These are phyloP conservation scores for Malthinus flaveolus DNA, from an alignment of 2,888 invertebrate species.

Conservation along the genomic window DNA sequence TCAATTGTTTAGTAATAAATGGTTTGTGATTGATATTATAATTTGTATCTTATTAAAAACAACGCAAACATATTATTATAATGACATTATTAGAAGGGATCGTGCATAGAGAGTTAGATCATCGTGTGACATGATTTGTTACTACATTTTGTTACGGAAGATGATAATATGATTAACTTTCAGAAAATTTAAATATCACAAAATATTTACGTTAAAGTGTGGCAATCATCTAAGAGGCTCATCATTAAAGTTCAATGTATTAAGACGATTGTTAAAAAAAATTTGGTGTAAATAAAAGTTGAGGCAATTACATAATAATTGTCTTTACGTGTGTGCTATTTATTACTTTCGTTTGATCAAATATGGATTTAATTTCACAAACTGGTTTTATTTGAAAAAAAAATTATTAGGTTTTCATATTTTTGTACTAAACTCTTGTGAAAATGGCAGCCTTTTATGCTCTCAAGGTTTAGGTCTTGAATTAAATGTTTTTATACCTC, in stretches of 20 bases:
- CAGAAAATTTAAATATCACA: neutral
- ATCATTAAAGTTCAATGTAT: no score
- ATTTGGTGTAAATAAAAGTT: no score
- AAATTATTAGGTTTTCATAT: neutral
- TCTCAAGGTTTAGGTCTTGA: conserved; percentile 13
- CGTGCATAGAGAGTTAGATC: conserved; percentile 6
- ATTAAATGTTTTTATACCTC: conserved; percentile 17
- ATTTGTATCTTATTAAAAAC: conserved; percentile 5
- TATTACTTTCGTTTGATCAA: no score
- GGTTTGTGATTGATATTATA: neutral
- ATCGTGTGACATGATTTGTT: conserved; percentile 7
- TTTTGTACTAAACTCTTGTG: no score
- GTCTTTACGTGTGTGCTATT: no score
- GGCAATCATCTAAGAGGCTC: no score
- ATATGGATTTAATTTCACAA: no score
- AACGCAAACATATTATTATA: conserved; percentile 1
- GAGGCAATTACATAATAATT: no score
- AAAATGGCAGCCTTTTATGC: neutral
- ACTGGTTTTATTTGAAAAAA: no score
- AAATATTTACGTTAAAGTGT: no score
- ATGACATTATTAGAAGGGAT: conserved; percentile 4
- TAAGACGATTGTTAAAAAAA: no score
- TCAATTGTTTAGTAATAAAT: no score
- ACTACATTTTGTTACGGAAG: conserved; percentile 6
- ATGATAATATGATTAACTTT: neutral